Evolutionary conservation across 1,140 invertebrate species (phyloP).

Genomic region (Drosophila bocqueti): DNA sequence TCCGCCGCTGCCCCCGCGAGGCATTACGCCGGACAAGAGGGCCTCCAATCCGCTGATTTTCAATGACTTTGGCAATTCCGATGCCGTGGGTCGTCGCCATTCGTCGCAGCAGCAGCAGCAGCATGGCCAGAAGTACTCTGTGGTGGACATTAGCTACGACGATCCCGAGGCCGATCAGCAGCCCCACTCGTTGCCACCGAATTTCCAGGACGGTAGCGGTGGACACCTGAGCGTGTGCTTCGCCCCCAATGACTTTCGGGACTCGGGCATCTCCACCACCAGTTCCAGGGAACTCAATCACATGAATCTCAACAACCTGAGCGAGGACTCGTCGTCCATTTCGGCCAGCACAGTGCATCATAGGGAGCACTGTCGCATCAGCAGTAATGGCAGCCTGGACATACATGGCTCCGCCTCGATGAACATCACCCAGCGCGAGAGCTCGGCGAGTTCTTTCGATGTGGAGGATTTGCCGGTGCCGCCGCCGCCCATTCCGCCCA

Average conservation of each 20-base stretch:
- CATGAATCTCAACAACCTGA: conserved; percentile 75
- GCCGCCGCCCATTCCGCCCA: conserved; percentile 79
- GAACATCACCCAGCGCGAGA: conserved; percentile 79
- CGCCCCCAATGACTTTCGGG: conserved; percentile 80
- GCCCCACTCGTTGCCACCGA: conserved; percentile 72
- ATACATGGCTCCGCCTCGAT: conserved; percentile 43
- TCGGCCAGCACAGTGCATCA: conserved; percentile 75
- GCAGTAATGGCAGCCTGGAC: conserved; percentile 76
- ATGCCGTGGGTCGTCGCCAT: conserved; percentile 62
- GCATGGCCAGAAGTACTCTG: conserved; percentile 77
- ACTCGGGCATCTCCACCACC: conserved; percentile 83
- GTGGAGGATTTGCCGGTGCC: conserved; percentile 81
- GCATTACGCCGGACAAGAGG: conserved; percentile 83
- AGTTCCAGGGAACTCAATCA: conserved; percentile 80
- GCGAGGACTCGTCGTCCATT: conserved; percentile 69
- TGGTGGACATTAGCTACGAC: conserved; percentile 83
- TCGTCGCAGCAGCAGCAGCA: conserved; percentile 73
- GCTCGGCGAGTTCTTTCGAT: conserved; percentile 75
- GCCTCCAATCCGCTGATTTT: conserved; percentile 80
- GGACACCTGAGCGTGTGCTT: conserved; percentile 65
- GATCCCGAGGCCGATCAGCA: conserved; percentile 82
- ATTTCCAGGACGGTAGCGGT: conserved; percentile 57
- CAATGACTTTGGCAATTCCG: conserved; percentile 66
- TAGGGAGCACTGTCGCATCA: conserved; percentile 75
- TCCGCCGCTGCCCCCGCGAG: conserved; percentile 86